Percentiles rank a stretch among this genome's conserved stretches.
Conservation (phyloP, 1,140 invertebrate species). For the Acyrthosiphon pisum region DNA sequence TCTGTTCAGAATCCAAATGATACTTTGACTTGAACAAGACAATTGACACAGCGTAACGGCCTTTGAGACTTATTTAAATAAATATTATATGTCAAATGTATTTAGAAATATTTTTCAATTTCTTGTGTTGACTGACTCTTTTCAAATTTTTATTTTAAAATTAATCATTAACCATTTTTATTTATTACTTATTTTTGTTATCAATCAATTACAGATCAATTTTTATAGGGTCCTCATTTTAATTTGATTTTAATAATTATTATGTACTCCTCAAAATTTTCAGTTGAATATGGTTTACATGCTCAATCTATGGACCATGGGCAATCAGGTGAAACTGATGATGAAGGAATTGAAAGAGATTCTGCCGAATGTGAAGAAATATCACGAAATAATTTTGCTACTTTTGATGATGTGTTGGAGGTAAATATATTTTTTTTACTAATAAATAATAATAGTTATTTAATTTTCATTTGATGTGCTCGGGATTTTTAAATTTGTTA, state of each 20-base stretch:
- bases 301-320: constrained; percentile 53
- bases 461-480: not conserved
- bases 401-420: constrained; percentile 57
- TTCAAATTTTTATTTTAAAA: not conserved
- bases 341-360: constrained; percentile 89
- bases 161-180: not conserved
- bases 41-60: not conserved
- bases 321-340: constrained; percentile 73
- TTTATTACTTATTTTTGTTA: not conserved
- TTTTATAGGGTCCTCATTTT: not conserved
- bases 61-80: not conserved
- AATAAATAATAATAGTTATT: not conserved
- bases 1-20: not conserved
- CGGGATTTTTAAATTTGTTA: not conserved
- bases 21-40: not conserved
- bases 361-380: constrained; percentile 76
- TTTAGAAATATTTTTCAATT: not conserved
- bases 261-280: not conserved
- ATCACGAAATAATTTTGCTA: constrained; percentile 53
- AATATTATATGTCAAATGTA: not conserved
- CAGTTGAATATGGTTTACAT: constrained; percentile 53
- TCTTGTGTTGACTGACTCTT: not conserved
- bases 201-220: not conserved
- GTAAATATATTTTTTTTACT: not conserved
- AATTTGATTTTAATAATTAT: not conserved